phyloP scores from a whole-genome alignment of 2,888 invertebrate species.

The Tenthredo scrophulariae region DNA sequence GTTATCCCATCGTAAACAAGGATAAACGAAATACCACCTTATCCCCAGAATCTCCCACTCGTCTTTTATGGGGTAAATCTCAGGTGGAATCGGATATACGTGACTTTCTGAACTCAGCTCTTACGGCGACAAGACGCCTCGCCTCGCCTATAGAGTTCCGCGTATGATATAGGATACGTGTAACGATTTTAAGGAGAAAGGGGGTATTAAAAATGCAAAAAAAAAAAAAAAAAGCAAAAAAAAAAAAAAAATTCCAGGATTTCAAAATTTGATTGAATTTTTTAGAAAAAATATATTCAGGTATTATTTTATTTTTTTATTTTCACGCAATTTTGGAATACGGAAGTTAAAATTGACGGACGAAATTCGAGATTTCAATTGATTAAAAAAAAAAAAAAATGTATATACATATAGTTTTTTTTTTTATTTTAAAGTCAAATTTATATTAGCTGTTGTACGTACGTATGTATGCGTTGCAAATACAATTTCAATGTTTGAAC shows the following conservation, averaged over 20 bases:
- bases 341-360: no score
- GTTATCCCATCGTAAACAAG: slow-evolving; percentile 51
- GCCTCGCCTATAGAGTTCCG: not conserved
- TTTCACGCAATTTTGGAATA: no score
- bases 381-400: no score
- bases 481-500: slow-evolving; percentile 7
- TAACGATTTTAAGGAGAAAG: not conserved
- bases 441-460: not conserved
- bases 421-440: no score
- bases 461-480: no score
- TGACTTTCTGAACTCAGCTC: not conserved
- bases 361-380: no score
- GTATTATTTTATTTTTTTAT: no score
- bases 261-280: no score
- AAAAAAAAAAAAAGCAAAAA: not conserved
- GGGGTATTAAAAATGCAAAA: not conserved
- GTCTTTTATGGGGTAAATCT: slow-evolving; percentile 10
- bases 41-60: slow-evolving; percentile 25
- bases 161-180: not conserved
- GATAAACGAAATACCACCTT: slow-evolving; percentile 35
- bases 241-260: not conserved
- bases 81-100: not conserved
- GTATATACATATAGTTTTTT: no score
- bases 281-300: no score
- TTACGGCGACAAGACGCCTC: not conserved